Evolutionary conservation across 2,797 vertebrate species (phyloP), one percentile per base, ranked within the genome.

Genomic region (Borostomias antarcticus): DNA sequence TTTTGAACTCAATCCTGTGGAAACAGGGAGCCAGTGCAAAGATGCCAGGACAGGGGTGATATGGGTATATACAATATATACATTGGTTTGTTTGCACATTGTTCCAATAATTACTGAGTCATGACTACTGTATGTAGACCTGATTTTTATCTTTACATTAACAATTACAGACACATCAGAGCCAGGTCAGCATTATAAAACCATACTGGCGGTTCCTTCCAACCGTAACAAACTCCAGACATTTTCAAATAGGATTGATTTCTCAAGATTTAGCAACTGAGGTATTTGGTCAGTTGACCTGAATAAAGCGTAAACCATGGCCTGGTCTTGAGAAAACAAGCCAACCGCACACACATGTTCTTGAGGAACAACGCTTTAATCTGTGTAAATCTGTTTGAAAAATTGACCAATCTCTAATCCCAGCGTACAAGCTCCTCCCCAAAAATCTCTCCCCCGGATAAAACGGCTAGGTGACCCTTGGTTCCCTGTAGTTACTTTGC

Each of bases 301-400:
- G 28, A 85, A 81, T 82, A 75, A 82, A 66, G 7, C 17, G 43
- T 30, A 56, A 78, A 82, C 72, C 56, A 48, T 32, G 54, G 25
- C 54, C 0, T 15, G 61, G 66, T 86, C n/a, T n/a, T 84, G 76
- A 51, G 56, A 80, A 86, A 82, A 77, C 70, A 57, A 64, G 5
- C 58, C 69, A 62, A 72, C 80, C 62, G 45, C 68, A 63, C 60
- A 57, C 47, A 70, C 72, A 80, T 76, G 83, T 78, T 85, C 90
- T 86, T 82, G 85, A 54, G 73, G 61, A 84, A 15, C 91, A 90
- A 86, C 86, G 82, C 74, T 81, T 88, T 90, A 75, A 58, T 72
- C 79, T 72, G 29, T 62, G 60, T 70, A 81, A 80, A 72, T 78
- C 72, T 59, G 23, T 64, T 43, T 33, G 50, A 68, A 74, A 77